These are phyloP conservation scores for Mastomys coucha DNA, from an alignment of 2,113 vertebrate species.

Conservation along the genomic window DNA sequence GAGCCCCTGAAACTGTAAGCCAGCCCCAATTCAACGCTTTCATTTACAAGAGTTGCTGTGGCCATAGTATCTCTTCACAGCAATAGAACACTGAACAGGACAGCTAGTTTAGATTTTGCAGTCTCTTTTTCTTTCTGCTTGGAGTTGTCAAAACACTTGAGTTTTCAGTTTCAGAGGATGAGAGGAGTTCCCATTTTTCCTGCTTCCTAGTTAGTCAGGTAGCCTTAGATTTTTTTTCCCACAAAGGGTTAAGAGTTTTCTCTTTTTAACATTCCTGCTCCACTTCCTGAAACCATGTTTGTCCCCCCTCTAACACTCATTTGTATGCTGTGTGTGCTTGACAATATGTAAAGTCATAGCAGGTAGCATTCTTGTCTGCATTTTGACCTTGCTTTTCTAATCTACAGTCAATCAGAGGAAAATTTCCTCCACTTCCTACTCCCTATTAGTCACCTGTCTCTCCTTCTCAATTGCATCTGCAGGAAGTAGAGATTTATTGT, in stretches of 20 bases:
- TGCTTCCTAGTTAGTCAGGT: not conserved
- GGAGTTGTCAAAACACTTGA: slow-evolving; percentile 5
- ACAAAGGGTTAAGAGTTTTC: slow-evolving; percentile 19
- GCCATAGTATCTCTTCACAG: not conserved
- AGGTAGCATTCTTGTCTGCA: slow-evolving; percentile 43
- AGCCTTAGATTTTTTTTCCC: not conserved
- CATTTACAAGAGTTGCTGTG: not conserved
- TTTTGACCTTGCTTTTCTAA: slow-evolving; percentile 72
- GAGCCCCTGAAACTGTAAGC: not conserved
- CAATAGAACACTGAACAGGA: not conserved
- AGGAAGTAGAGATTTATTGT: slow-evolving; percentile 54
- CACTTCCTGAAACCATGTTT: not conserved
- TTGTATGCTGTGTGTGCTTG: slow-evolving; percentile 1
- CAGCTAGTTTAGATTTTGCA: not conserved
- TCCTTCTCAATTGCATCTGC: not conserved
- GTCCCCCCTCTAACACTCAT: not conserved
- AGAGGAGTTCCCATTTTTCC: slow-evolving; percentile 33
- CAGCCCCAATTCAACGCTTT: not conserved
- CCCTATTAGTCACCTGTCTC: slow-evolving; percentile 41
- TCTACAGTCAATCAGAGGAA: slow-evolving; percentile 42
- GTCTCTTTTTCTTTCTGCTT: not conserved
- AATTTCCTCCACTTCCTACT: slow-evolving; percentile 41
- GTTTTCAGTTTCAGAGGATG: not conserved
- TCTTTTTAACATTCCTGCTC: slow-evolving; percentile 41
- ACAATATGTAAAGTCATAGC: slow-evolving; percentile 36